These are phyloP conservation scores for Drosophila serrata DNA, from an alignment of 1,140 invertebrate genomes.

Conservation along the genomic window DNA sequence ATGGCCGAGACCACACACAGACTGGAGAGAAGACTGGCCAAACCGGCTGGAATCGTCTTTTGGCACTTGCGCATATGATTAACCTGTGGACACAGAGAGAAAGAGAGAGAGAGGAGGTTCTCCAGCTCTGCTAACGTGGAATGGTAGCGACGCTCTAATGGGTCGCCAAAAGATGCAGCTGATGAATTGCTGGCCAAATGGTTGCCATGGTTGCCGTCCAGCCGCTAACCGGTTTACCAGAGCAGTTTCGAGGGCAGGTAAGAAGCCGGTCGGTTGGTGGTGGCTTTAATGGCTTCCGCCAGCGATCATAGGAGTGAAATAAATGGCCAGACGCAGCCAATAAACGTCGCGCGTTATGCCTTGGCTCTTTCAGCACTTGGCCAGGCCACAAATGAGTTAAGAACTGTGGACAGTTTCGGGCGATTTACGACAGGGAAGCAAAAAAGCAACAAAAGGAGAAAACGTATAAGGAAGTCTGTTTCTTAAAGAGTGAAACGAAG, in stretches of 20 bases:
- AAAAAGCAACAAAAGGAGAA: conserved; percentile 6
- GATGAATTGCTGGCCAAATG: conserved; percentile 74
- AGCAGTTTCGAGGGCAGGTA: conserved; percentile 57
- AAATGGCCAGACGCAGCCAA: conserved; percentile 84
- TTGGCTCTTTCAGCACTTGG: conserved; percentile 65
- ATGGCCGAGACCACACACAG: conserved; percentile 67
- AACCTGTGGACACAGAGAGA: conserved; percentile 27
- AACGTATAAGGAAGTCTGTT: conserved; percentile 6
- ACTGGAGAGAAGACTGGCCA: conserved; percentile 27
- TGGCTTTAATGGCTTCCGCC: conserved; percentile 85
- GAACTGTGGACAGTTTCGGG: conserved; percentile 78
- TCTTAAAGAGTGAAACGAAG: neutral
- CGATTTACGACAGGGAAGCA: conserved; percentile 60
- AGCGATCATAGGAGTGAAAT: conserved; percentile 85
- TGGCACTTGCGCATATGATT: conserved; percentile 82
- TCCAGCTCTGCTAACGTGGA: conserved; percentile 50
- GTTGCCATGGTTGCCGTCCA: conserved; percentile 64
- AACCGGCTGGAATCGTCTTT: conserved; percentile 62
- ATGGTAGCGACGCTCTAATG: conserved; percentile 76
- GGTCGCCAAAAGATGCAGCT: conserved; percentile 73
- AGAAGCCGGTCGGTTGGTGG: conserved; percentile 59
- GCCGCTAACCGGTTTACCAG: conserved; percentile 64
- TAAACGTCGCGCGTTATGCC: conserved; percentile 82
- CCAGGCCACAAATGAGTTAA: conserved; percentile 76
- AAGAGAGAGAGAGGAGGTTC: neutral